Evolutionary conservation across 2,113 vertebrate genomes (phyloP).

Genomic region (Platichthys flesus): DNA sequence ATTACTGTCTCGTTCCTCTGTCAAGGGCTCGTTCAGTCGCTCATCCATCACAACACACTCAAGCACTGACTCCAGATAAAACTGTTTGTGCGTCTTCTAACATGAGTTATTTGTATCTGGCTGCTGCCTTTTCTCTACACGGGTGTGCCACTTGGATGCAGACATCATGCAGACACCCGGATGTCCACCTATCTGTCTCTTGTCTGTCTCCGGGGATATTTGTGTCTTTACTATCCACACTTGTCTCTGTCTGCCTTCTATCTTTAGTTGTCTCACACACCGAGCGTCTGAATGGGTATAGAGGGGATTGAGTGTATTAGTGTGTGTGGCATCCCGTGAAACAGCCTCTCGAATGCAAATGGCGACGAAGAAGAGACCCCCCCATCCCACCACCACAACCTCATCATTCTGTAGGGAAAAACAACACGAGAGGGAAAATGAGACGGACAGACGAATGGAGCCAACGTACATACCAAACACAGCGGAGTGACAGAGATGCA

Average conservation of each 20-base stretch:
- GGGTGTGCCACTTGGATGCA: background rate
- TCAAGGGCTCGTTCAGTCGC: slow-evolving; percentile 53
- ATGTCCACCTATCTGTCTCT: slow-evolving; percentile 12
- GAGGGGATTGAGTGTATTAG: background rate
- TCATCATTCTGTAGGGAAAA: slow-evolving; percentile 11
- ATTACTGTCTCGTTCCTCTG: slow-evolving; percentile 69
- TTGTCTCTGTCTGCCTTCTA: slow-evolving; percentile 6
- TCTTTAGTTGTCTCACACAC: slow-evolving; percentile 42
- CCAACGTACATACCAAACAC: slow-evolving; percentile 26
- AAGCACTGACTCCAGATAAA: slow-evolving; percentile 22
- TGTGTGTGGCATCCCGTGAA: background rate
- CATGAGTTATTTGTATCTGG: background rate
- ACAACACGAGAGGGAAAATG: slow-evolving; percentile 16
- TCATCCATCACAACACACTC: slow-evolving; percentile 48
- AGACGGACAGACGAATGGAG: slow-evolving; percentile 35
- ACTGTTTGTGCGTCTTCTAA: background rate
- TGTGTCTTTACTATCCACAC: slow-evolving; percentile 20
- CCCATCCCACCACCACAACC: background rate
- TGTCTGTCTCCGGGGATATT: slow-evolving; percentile 5
- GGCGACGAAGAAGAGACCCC: background rate
- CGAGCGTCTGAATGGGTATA: slow-evolving; percentile 20
- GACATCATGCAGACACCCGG: background rate
- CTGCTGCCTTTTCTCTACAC: background rate
- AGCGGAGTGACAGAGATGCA: slow-evolving; percentile 38
- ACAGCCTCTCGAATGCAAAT: slow-evolving; percentile 32